Base-by-base conservation (phyloP, 1,140 invertebrate species). In the Aradophagus sp. region DNA sequence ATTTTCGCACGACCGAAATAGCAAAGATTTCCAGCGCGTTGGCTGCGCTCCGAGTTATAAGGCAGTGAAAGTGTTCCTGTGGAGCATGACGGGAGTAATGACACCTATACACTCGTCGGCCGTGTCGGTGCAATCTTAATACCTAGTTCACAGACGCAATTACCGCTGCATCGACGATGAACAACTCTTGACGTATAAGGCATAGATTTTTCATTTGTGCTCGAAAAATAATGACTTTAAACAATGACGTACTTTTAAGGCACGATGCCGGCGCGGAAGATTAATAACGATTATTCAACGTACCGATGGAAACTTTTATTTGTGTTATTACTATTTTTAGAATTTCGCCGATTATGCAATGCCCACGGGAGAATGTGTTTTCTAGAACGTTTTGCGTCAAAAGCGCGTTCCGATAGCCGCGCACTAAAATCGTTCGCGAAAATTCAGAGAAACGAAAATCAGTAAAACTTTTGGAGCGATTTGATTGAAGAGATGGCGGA, bases 21-120 rank as follows among this genome's bases (percentile, higher is more conserved):
- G 71, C 35, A 55, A 66, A 67, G 53, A 74, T 76, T 74, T 76
- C 44, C 63, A 77, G 66, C 55, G 74, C 59, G 76, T 80, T 78
- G 65, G 69, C 66, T 45, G 62, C 73, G 79, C 73, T 78, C 69
- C 72, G 76, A 77, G 74, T 72, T 80, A 81, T 78, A 80, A 82
- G 77, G 78, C 74, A 78, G 82, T 83, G 81, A 83, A 83, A 83
- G 81, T 82, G 76, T 81, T 81, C 74, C 72, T 80, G 71, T 77
- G 70, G 68, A 75, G 80, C 80, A 77, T 80, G 77, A 81, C 75
- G 76, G 79, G 79, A 81, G 79, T 82, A 82, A 83, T 82, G 80
- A 79, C 76, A 80, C 79, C 61, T 62, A 75, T 63, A 79, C 78
- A 74, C 19, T 48, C 12, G 20, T 45, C 39, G 11, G 5, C 52